Conservation (phyloP, 1,140 invertebrate genomes). For the Catajapyx aquilonaris region DNA sequence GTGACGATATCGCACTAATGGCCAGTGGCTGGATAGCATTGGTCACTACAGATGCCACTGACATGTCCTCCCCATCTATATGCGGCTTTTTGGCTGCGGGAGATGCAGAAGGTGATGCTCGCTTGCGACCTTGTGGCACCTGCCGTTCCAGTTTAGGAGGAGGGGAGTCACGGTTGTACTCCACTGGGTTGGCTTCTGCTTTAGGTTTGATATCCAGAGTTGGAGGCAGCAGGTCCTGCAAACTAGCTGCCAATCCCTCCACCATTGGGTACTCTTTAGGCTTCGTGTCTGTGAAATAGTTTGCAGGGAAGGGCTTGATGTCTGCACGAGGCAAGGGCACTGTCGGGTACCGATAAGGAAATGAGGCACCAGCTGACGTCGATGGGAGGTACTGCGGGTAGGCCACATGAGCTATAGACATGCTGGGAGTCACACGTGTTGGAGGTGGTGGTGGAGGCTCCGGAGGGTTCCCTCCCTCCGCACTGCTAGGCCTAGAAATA, state of each 20-base stretch:
- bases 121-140: too few species aligned
- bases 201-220: too few species aligned
- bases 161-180: too few species aligned
- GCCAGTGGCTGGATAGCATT: conserved; percentile 7
- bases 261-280: too few species aligned
- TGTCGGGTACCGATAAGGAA: conserved; percentile 26
- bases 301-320: conserved; percentile 47
- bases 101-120: too few species aligned
- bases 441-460: conserved; percentile 18
- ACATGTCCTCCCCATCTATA: background rate
- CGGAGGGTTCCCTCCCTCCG: conserved; percentile 24
- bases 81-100: too few species aligned
- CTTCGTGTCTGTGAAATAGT: conserved; percentile 40
- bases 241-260: too few species aligned
- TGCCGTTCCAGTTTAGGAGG: too few species aligned
- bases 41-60: conserved; percentile 3
- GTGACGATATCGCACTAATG: conserved; percentile 6
- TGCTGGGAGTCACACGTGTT: background rate
- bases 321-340: conserved; percentile 39
- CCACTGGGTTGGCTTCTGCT: too few species aligned
- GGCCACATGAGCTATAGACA: conserved; percentile 28
- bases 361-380: conserved; percentile 17
- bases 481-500: conserved; percentile 40
- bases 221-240: too few species aligned
- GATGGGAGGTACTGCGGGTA: conserved; percentile 15